Conservation (phyloP, 2,888 invertebrate species). For the Ptychoptera albimana region DNA sequence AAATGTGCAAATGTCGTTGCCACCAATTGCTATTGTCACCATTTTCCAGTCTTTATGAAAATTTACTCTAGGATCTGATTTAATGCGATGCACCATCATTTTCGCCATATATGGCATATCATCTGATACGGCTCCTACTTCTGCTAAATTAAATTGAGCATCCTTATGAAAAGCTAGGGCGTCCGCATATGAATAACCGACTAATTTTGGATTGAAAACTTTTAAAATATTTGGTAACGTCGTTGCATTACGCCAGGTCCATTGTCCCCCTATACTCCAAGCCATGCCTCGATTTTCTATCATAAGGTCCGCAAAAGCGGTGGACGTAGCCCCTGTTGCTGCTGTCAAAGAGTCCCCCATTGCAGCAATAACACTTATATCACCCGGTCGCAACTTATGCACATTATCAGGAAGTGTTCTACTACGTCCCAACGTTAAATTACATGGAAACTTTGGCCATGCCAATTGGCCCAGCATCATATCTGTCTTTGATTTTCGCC, state of each 20-base stretch:
- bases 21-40: constrained; percentile 44
- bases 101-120: constrained; percentile 37
- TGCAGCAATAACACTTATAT: constrained; percentile 37
- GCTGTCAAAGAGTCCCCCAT: constrained; percentile 38
- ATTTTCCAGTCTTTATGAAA: constrained; percentile 39
- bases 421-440: constrained; percentile 14
- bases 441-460: constrained; percentile 18
- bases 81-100: constrained; percentile 32
- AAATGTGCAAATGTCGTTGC: constrained; percentile 37
- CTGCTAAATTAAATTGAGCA: constrained; percentile 38
- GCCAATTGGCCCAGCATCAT: constrained; percentile 14
- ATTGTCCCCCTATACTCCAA: constrained; percentile 30
- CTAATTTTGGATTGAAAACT: constrained; percentile 36
- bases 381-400: constrained; percentile 32
- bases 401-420: constrained; percentile 29
- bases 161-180: constrained; percentile 22
- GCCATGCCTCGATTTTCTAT: constrained; percentile 28
- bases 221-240: constrained; percentile 37
- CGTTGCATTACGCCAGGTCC: constrained; percentile 30
- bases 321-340: constrained; percentile 31
- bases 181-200: constrained; percentile 36
- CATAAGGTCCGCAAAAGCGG: constrained; percentile 24
- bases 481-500: constrained; percentile 10
- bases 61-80: constrained; percentile 31
- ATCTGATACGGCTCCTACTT: constrained; percentile 33